Conservation (phyloP, 2,797 vertebrate species). For the Avahi laniger region DNA sequence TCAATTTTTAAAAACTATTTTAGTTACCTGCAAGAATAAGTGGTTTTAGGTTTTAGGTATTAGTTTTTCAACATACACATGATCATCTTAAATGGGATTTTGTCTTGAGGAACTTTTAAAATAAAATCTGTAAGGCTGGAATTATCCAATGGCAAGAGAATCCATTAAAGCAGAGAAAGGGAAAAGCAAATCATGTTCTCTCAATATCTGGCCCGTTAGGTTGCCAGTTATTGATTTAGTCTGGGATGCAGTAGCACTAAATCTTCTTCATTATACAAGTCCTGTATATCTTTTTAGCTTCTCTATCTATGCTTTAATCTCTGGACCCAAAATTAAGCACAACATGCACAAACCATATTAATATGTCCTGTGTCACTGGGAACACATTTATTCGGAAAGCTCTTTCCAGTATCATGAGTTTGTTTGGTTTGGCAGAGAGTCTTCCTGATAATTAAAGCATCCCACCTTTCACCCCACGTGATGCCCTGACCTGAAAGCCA, state of each 20-base stretch:
- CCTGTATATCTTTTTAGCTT: conserved; percentile 73
- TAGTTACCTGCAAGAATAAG: conserved; percentile 35
- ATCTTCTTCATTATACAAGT: conserved; percentile 78
- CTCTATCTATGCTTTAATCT: conserved; percentile 65
- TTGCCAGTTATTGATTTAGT: conserved; percentile 84
- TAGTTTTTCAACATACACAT: conserved; percentile 21
- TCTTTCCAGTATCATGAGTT: background rate
- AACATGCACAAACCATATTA: conserved; percentile 58
- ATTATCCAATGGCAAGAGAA: conserved; percentile 74
- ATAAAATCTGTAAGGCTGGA: conserved; percentile 49
- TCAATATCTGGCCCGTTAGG: conserved; percentile 76
- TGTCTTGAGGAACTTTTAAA: conserved; percentile 70
- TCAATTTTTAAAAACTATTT: conserved; percentile 36
- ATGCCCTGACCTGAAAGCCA: background rate
- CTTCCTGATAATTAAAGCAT: conserved; percentile 23
- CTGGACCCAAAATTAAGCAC: conserved; percentile 66
- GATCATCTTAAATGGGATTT: conserved; percentile 68
- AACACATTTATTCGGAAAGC: background rate
- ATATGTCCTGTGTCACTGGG: background rate
- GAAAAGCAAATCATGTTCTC: conserved; percentile 80
- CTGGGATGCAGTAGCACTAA: conserved; percentile 77
- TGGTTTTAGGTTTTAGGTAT: conserved; percentile 52
- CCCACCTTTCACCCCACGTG: background rate
- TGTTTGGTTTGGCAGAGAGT: conserved; percentile 43
- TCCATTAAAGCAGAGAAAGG: conserved; percentile 75